A percentile compares a stretch with the other conserved stretches of the same genome.
These are phyloP conservation scores for Torymus aiolomorphi DNA, from an alignment of 2,888 invertebrate species.

Conservation along the genomic window DNA sequence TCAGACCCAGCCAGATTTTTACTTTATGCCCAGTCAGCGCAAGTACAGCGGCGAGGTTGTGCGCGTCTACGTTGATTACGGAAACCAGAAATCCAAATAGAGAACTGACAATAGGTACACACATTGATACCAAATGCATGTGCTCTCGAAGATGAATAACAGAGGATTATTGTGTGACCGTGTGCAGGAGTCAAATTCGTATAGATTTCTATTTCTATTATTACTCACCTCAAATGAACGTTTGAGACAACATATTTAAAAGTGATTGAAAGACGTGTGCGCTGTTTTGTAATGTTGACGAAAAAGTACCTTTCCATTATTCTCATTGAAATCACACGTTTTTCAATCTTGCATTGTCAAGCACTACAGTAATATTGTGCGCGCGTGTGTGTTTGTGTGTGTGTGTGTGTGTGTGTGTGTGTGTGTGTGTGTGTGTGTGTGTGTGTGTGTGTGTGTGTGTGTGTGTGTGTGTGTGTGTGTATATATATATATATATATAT, in stretches of 20 bases:
- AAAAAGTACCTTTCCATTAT: neutral
- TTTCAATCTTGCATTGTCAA: constrained; percentile 19
- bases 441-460: too few species aligned
- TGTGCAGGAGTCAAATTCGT: constrained; percentile 11
- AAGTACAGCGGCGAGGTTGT: constrained; percentile 95
- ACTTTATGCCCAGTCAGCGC: constrained; percentile 95
- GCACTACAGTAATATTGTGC: constrained; percentile 42
- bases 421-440: too few species aligned
- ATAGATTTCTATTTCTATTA: constrained; percentile 21
- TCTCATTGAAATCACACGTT: constrained; percentile 15
- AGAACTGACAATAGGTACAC: constrained; percentile 54
- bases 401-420: too few species aligned
- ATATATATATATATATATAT: too few species aligned
- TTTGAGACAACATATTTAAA: constrained; percentile 17
- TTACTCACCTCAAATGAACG: constrained; percentile 11
- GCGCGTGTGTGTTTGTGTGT: too few species aligned
- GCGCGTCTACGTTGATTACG: constrained; percentile 89
- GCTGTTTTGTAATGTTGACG: neutral
- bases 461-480: too few species aligned
- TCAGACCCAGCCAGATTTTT: constrained; percentile 88
- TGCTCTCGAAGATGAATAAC: constrained; percentile 4
- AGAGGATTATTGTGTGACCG: constrained; percentile 19
- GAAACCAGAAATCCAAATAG: constrained; percentile 81
- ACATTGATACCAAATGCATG: neutral
- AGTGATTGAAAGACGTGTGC: constrained; percentile 18